phyloP scores from a whole-genome alignment of 2,888 invertebrate genomes.

The Hyposoter didymator region DNA sequence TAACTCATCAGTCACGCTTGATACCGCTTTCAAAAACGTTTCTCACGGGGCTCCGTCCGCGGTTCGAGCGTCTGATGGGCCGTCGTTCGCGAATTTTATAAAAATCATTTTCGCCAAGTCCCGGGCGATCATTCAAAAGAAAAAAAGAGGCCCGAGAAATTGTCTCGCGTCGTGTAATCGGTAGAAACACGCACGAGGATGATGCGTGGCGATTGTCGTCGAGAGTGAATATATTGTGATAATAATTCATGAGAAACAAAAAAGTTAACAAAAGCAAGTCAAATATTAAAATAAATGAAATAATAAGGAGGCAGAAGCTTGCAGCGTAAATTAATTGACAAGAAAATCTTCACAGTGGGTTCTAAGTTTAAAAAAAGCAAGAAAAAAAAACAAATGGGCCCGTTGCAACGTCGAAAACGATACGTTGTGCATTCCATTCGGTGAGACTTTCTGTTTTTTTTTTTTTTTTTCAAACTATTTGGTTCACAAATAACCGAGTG shows the following conservation, averaged over 20 bases:
- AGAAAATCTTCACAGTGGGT: background rate
- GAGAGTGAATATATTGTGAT: conserved; percentile 66
- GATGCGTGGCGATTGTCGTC: conserved; percentile 35
- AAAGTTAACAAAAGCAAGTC: conserved; percentile 6
- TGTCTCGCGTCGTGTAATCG: background rate
- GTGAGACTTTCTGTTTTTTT: too few relatives aligned
- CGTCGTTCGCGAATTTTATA: conserved; percentile 3
- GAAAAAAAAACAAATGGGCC: background rate
- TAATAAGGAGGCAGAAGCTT: conserved; percentile 40
- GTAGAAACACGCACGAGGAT: conserved; percentile 27
- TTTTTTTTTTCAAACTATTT: background rate
- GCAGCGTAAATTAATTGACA: conserved; percentile 38
- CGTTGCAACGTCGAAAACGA: background rate
- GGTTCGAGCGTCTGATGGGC: conserved; percentile 10
- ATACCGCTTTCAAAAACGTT: conserved; percentile 41
- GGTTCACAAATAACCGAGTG: too few relatives aligned
- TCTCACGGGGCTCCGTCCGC: conserved; percentile 49
- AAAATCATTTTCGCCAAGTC: conserved; percentile 11
- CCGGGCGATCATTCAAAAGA: background rate
- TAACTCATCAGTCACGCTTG: conserved; percentile 34
- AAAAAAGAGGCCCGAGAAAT: background rate
- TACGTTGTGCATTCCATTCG: conserved; percentile 7
- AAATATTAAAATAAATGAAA: conserved; percentile 19
- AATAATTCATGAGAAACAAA: conserved; percentile 61
- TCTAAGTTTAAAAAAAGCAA: background rate